Base-by-base conservation (phyloP, 2,113 vertebrate genomes). In the Fukomys damarensis region DNA sequence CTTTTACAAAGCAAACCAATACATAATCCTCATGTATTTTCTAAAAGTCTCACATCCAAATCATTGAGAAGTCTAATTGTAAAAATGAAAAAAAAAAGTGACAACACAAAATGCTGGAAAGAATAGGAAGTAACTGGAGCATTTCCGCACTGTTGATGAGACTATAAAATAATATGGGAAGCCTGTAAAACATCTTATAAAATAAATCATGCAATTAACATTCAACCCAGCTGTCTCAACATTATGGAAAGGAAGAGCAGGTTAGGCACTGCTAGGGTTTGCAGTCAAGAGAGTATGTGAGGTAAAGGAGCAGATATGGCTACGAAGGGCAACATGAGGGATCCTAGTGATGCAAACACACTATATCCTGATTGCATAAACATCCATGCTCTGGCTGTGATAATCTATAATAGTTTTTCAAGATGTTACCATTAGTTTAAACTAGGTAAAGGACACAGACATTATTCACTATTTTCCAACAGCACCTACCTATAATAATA, bases 11-110 rank as follows among this genome's bases (percentile, higher is more conserved):
- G 24, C 87, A 12, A 22, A 9, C 13, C 35, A 5, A 54, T 9
- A 87, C 24, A 82, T 56, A 56, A 96, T 43, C 28, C 13, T 89
- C 7, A 68, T 10, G 80, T 46, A 68, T n/a, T 89, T 90, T 95
- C 19, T 20, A 41, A 93, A 95, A 70, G 52, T n/a, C 19, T 82
- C 30, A 46, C 30, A 84, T 3, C 58, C 26, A 77, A 90, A 41
- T 80, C 30, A 93, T 84, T 80, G 41, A 66, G 65, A 86, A 86
- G 0, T 0, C 35, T 54, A 43, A 43, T 86, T 86, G 43, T 49
- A 86, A 88, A 93, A 94, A 49, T 79, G 2, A 85, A 82, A 90
- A 32, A 59, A 58, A 88, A 74, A 14, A 14, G 2, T 77, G 63
- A 41, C 4, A 54, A 41, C 10, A 58, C 28, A 19, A 92, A 92